Conservation (phyloP, 2,113 vertebrate genomes). For the Pycnonotus jocosus region DNA sequence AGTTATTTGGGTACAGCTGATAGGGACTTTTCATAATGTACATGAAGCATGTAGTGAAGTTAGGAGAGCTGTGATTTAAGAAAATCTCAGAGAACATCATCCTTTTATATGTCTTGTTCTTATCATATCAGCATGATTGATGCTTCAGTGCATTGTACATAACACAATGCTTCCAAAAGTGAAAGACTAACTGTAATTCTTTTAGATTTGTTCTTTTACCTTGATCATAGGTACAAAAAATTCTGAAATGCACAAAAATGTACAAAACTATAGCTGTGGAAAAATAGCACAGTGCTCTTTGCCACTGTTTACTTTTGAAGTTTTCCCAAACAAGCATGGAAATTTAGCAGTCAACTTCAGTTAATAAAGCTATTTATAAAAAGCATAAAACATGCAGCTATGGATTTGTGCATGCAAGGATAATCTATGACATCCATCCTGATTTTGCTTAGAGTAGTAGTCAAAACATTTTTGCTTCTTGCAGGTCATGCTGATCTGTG, state of each 20-base stretch:
- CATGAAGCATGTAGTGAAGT: background rate
- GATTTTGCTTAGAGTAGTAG: slow-evolving; percentile 52
- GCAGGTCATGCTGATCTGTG: slow-evolving; percentile 41
- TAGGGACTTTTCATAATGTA: background rate
- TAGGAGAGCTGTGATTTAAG: background rate
- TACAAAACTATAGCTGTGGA: background rate
- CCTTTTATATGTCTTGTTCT: background rate
- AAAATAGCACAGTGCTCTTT: background rate
- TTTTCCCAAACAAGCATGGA: slow-evolving; percentile 2
- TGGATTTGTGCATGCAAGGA: background rate
- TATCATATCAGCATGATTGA: background rate
- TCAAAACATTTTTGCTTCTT: slow-evolving; percentile 66
- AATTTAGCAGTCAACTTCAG: background rate
- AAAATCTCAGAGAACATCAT: background rate
- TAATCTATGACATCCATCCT: slow-evolving; percentile 39
- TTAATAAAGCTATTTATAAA: slow-evolving; percentile 37
- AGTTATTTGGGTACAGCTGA: background rate
- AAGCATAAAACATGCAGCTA: background rate
- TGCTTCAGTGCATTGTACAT: background rate
- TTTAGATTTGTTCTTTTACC: background rate
- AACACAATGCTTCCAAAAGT: background rate
- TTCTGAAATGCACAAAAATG: background rate
- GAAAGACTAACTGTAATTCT: slow-evolving; percentile 16
- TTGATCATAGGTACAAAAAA: background rate
- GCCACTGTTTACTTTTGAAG: background rate